These are phyloP conservation scores for Hylaea fasciaria DNA, from an alignment of 2,888 invertebrate genomes.

Conservation along the genomic window DNA sequence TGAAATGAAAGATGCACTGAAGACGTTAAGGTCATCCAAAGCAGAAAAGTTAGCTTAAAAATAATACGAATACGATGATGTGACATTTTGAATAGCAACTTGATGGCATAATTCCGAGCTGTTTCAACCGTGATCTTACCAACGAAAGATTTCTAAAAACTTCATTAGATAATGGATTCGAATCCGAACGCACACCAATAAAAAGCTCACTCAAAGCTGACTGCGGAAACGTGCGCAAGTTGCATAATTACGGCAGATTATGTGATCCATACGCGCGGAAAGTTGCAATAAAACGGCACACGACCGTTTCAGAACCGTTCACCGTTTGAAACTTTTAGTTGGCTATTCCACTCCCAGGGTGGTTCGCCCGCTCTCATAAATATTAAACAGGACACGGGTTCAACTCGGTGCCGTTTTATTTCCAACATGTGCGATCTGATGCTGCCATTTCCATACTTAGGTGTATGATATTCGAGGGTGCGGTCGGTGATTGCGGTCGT, in stretches of 20 bases:
- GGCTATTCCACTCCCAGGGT: conserved; percentile 54
- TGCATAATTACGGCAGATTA: conserved; percentile 37
- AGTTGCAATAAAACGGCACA: conserved; percentile 57
- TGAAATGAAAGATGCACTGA: too few species aligned
- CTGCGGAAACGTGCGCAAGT: conserved; percentile 10
- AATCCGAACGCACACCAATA: conserved; percentile 1
- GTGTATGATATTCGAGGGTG: conserved; percentile 44
- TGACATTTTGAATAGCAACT: too few species aligned
- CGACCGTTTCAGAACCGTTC: conserved; percentile 57
- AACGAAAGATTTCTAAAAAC: conserved; percentile 3
- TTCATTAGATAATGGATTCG: background rate
- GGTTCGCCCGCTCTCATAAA: conserved; percentile 57
- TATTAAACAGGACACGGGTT: conserved; percentile 63
- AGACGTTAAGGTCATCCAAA: too few species aligned
- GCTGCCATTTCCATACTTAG: conserved; percentile 50
- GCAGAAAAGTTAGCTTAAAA: too few species aligned
- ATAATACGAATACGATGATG: too few species aligned
- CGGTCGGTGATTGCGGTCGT: conserved; percentile 32
- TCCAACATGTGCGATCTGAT: conserved; percentile 54
- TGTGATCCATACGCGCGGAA: conserved; percentile 49
- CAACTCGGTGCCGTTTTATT: conserved; percentile 58
- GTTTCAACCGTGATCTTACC: background rate
- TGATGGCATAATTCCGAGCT: too few species aligned
- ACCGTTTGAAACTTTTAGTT: conserved; percentile 59
- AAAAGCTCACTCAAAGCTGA: conserved; percentile 9